Percentiles rank a stretch among this genome's conserved stretches.
These are phyloP conservation scores for Centropus unirufus DNA, from an alignment of 2,113 vertebrate species.

Conservation along the genomic window DNA sequence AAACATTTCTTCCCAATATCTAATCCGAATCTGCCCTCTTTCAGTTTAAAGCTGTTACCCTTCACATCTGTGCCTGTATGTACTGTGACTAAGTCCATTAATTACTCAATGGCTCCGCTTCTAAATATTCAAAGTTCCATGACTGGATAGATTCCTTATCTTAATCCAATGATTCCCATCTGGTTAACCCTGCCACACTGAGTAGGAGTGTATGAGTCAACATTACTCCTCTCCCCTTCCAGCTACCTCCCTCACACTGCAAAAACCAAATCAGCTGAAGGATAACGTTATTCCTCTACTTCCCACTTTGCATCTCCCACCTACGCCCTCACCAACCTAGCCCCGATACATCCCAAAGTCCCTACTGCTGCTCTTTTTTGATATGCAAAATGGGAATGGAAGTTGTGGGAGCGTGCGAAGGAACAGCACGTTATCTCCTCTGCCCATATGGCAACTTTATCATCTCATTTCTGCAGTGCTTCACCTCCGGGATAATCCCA, in stretches of 20 bases:
- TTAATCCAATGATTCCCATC: background rate
- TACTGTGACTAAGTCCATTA: background rate
- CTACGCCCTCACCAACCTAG: background rate
- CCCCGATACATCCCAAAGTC: accelerated
- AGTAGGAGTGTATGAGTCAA: background rate
- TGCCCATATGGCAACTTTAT: background rate
- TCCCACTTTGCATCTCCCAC: background rate
- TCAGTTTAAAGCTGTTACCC: no score
- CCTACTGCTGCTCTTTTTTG: background rate
- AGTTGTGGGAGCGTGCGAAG: background rate
- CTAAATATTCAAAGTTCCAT: background rate
- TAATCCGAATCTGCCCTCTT: no score
- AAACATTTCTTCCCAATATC: no score
- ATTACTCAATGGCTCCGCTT: background rate
- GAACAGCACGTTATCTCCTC: background rate
- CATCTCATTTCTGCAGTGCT: background rate
- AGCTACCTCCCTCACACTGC: background rate
- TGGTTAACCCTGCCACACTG: background rate
- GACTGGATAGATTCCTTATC: background rate
- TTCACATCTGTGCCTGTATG: background rate
- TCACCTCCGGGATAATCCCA: background rate
- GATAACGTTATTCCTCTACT: background rate
- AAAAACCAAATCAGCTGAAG: background rate
- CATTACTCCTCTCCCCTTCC: background rate
- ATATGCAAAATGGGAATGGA: background rate